Conservation (phyloP, 1,140 invertebrate genomes). For the Ditylenchus dipsaci region DNA sequence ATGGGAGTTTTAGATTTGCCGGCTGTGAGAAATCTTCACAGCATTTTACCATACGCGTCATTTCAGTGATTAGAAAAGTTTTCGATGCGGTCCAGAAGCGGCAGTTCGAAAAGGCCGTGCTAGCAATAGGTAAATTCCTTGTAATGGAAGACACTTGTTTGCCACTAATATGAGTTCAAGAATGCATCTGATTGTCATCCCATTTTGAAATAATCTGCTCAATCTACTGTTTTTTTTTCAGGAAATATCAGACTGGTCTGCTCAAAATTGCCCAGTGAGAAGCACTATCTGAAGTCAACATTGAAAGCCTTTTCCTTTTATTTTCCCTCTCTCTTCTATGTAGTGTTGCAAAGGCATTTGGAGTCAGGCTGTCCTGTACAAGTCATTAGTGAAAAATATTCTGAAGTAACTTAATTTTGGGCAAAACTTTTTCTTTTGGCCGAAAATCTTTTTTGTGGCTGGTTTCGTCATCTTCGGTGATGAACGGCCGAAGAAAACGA, state of each 20-base stretch:
- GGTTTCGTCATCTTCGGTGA: too few relatives aligned
- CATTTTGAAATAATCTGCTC: not conserved
- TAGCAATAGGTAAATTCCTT: not conserved
- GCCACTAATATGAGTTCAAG: not conserved
- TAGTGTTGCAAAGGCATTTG: not conserved
- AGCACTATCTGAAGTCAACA: not conserved
- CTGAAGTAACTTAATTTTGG: not conserved
- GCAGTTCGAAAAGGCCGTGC: not conserved
- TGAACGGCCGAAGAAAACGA: too few relatives aligned
- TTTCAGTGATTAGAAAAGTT: not conserved
- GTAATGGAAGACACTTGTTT: not conserved
- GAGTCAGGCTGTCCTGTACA: not conserved
- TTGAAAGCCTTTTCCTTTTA: not conserved
- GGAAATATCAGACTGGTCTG: not conserved
- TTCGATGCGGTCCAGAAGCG: not conserved
- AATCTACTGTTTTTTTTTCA: not conserved
- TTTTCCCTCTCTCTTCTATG: not conserved
- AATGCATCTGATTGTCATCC: too few relatives aligned
- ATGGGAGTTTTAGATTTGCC: too few relatives aligned
- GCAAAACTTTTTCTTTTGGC: too few relatives aligned
- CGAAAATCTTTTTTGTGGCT: too few relatives aligned
- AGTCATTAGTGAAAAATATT: not conserved
- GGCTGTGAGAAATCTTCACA: not conserved
- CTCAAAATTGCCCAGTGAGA: not conserved
- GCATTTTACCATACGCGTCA: not conserved